Conservation (phyloP, 2,888 invertebrate genomes). For the Leptogaster cylindrica region DNA sequence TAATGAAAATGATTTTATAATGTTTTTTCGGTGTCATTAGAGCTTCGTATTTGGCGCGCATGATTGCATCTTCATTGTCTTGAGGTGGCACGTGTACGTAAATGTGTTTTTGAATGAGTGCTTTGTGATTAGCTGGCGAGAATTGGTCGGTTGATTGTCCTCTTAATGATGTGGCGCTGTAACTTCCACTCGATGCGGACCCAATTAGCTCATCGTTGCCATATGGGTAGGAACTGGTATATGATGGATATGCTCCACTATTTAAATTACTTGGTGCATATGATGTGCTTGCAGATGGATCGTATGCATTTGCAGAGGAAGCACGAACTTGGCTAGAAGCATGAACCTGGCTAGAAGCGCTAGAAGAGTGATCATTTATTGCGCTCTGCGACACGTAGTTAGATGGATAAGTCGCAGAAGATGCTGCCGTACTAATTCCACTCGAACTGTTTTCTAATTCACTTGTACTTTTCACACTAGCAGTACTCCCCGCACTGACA, state of each 20-base stretch:
- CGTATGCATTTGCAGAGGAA: too few relatives aligned
- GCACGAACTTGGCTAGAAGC: too few relatives aligned
- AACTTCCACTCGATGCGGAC: neutral
- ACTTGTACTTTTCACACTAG: neutral
- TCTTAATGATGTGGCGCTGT: slow-evolving; percentile 13
- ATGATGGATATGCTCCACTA: too few relatives aligned
- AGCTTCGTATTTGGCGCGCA: slow-evolving; percentile 68
- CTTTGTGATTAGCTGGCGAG: slow-evolving; percentile 51
- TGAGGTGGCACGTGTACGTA: slow-evolving; percentile 88
- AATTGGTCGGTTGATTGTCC: slow-evolving; percentile 35
- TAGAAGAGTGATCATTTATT: too few relatives aligned
- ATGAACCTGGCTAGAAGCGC: slow-evolving; percentile 46
- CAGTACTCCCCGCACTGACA: neutral
- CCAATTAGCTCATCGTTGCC: slow-evolving; percentile 56
- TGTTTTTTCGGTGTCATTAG: slow-evolving; percentile 71
- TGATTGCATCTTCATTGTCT: slow-evolving; percentile 74
- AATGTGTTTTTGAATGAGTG: slow-evolving; percentile 82
- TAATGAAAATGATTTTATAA: slow-evolving; percentile 78
- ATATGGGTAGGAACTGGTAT: slow-evolving; percentile 52
- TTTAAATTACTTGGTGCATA: slow-evolving; percentile 45
- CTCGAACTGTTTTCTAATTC: neutral
- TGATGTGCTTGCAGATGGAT: slow-evolving; percentile 43
- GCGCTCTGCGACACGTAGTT: too few relatives aligned
- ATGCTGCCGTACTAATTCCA: neutral
- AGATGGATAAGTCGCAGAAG: neutral